Conservation (phyloP, 2,797 vertebrate species). For the Cebuella pygmaea region DNA sequence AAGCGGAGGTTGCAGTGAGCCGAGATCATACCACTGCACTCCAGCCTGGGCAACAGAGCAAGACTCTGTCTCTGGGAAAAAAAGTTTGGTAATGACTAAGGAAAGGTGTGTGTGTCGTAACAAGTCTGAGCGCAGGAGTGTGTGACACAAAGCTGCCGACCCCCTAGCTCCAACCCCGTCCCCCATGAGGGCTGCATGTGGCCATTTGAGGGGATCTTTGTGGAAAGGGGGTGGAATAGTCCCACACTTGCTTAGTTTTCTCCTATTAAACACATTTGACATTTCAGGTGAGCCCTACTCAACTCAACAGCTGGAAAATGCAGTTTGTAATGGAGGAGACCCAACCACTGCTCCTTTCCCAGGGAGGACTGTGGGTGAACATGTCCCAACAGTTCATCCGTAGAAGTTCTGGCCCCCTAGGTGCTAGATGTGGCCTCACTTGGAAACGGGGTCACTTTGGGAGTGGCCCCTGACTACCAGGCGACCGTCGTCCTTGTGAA, state of each 20-base stretch:
- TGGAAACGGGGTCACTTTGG: not conserved
- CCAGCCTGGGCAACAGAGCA: no score
- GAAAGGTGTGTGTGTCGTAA: not conserved
- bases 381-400: not conserved
- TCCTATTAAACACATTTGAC: not conserved
- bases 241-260: not conserved
- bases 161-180: accelerated
- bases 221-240: not conserved
- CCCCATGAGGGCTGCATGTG: not conserved
- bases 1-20: no score
- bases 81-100: not conserved
- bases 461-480: not conserved
- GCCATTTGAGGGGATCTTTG: not conserved
- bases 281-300: not conserved
- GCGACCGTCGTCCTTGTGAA: not conserved
- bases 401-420: no score
- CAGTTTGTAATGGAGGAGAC: no score
- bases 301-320: no score
- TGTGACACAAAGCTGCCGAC: no score
- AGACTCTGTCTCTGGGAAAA: no score
- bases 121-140: no score
- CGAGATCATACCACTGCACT: no score
- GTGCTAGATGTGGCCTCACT: not conserved
- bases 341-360: no score
- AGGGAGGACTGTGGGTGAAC: not conserved